Percentiles rank a stretch among this genome's conserved stretches.
Evolutionary conservation across 2,888 invertebrate species (phyloP).

Genomic region (Alsophila aescularia): DNA sequence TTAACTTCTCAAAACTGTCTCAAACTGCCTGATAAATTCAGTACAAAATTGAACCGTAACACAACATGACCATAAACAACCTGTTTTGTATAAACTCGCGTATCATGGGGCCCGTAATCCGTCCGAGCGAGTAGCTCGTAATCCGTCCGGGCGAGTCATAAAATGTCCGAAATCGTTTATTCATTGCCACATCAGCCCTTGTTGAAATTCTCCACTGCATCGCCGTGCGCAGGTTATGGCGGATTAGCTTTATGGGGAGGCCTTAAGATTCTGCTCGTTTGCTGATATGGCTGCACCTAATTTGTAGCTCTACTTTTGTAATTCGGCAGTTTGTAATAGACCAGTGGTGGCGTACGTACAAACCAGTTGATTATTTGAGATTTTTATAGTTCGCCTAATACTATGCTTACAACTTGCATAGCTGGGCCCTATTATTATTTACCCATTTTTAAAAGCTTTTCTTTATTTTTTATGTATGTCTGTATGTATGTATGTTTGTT

Average conservation of each 20-base stretch:
- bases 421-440: no score
- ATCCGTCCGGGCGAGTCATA: conserved; percentile 59
- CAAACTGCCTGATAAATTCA: conserved; percentile 11
- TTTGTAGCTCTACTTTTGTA: not conserved
- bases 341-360: no score
- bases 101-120: conserved; percentile 48
- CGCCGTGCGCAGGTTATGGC: conserved; percentile 42
- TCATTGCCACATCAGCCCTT: conserved; percentile 73
- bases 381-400: no score
- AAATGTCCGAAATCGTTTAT: conserved; percentile 73
- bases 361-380: no score
- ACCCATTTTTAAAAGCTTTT: no score
- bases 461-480: no score
- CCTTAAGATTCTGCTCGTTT: conserved; percentile 7
- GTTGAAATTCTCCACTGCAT: conserved; percentile 66
- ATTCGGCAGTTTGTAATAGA: no score
- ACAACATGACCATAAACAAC: conserved; percentile 22
- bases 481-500: no score
- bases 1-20: not conserved
- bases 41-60: conserved; percentile 11
- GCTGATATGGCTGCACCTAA: conserved; percentile 8
- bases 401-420: no score
- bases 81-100: conserved; percentile 23
- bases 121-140: conserved; percentile 47
- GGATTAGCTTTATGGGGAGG: conserved; percentile 40